phyloP scores from a whole-genome alignment of 2,888 invertebrate genomes.

The Agonopterix alstromeriana region DNA sequence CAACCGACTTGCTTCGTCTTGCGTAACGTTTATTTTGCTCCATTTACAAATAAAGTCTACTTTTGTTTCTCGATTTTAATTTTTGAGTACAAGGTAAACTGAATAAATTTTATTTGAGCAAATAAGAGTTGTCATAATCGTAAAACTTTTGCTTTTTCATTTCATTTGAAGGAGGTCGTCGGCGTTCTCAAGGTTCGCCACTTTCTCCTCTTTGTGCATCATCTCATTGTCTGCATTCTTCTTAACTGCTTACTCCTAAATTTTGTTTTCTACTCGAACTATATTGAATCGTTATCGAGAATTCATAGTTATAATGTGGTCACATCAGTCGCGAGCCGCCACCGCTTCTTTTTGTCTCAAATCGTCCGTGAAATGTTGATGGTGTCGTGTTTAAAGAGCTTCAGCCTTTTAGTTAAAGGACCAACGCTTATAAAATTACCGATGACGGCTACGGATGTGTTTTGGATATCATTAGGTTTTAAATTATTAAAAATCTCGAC shows the following conservation, averaged over 20 bases:
- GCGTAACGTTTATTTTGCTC: constrained; percentile 42
- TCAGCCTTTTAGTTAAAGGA: not conserved
- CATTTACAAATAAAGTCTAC: constrained; percentile 4
- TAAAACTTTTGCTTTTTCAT: too few species aligned
- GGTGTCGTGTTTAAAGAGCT: constrained; percentile 27
- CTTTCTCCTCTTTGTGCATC: not conserved
- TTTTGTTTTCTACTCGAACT: not conserved
- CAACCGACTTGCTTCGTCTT: constrained; percentile 47
- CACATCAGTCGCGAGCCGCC: constrained; percentile 29
- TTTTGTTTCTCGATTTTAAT: not conserved
- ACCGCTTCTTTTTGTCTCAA: constrained; percentile 37
- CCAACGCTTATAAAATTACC: too few species aligned
- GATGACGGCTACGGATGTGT: too few species aligned
- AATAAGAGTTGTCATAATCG: too few species aligned
- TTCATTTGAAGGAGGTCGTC: too few species aligned
- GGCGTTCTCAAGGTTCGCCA: too few species aligned
- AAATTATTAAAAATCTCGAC: too few species aligned
- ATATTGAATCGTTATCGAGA: not conserved
- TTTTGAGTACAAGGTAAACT: not conserved
- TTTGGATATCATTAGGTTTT: too few species aligned
- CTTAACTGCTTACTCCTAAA: not conserved
- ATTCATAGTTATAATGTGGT: constrained; percentile 9
- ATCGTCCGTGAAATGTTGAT: constrained; percentile 48
- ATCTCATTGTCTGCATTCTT: not conserved
- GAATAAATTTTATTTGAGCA: not conserved